These are phyloP conservation scores for Lapara coniferarum DNA, from an alignment of 2,888 invertebrate genomes.

Conservation along the genomic window DNA sequence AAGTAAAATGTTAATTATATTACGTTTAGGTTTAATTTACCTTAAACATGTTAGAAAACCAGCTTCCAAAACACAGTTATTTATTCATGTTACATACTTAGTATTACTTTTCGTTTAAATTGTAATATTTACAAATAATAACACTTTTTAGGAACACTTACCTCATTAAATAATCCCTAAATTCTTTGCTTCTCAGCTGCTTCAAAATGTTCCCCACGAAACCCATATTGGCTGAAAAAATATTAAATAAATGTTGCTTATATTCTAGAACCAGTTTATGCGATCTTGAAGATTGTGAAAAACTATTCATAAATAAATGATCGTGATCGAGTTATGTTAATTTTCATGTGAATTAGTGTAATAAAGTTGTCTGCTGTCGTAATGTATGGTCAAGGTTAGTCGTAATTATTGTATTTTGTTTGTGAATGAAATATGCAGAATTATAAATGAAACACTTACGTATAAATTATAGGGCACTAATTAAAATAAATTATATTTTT, in stretches of 20 bases:
- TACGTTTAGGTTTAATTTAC: no score
- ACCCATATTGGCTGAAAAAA: conserved; percentile 67
- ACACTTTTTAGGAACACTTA: conserved; percentile 52
- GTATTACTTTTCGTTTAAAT: no score
- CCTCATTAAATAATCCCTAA: conserved; percentile 94
- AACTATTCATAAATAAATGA: neutral
- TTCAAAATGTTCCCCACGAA: conserved; percentile 75
- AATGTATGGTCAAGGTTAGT: conserved; percentile 21
- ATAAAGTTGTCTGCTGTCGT: conserved; percentile 38
- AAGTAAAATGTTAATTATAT: no score
- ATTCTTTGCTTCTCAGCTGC: conserved; percentile 91
- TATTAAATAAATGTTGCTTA: neutral
- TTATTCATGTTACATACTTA: no score
- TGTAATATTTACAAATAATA: neutral
- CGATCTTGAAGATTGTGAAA: neutral
- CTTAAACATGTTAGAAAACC: no score
- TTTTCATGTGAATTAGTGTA: conserved; percentile 42
- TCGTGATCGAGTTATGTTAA: conserved; percentile 30
- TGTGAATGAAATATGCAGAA: conserved; percentile 24
- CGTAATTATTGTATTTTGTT: conserved; percentile 24
- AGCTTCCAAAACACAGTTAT: no score
- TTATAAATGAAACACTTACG: conserved; percentile 7
- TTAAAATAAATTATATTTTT: neutral
- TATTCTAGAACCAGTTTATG: neutral
- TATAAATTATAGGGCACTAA: neutral